Percentiles rank a stretch among this genome's conserved stretches.
Evolutionary conservation across 2,113 vertebrate species (phyloP).

Genomic region (Colinus virginianus): DNA sequence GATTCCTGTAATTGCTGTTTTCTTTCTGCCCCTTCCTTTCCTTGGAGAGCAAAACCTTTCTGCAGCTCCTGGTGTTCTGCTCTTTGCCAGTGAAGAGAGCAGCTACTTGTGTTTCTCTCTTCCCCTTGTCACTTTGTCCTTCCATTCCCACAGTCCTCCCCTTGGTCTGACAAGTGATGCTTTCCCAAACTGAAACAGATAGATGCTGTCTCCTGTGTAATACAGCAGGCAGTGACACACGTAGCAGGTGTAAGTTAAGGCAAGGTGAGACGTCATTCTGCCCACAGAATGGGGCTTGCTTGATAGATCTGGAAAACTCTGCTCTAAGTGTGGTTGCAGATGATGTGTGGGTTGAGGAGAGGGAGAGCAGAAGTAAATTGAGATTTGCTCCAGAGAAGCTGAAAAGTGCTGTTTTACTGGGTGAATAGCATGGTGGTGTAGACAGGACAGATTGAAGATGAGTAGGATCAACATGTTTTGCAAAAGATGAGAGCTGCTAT

Average conservation of each 20-base stretch:
- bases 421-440: neutral
- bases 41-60: neutral
- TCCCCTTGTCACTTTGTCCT: neutral
- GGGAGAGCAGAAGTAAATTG: neutral
- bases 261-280: neutral
- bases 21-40: neutral
- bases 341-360: neutral
- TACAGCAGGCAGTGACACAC: rapidly evolving
- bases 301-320: neutral
- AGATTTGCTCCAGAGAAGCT: neutral
- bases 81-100: neutral
- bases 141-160: neutral
- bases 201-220: neutral
- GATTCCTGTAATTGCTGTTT: neutral
- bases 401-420: neutral
- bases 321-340: neutral
- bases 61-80: neutral
- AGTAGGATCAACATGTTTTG: neutral
- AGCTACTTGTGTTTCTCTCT: neutral
- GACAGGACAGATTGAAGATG: neutral
- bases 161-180: neutral
- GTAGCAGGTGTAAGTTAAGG: neutral
- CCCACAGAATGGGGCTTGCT: neutral
- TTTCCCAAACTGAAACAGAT: neutral
- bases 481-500: neutral